Percentiles rank a stretch among this genome's conserved stretches.
Conservation (phyloP, 2,888 invertebrate species). For the Rotaria magnacalcarata region DNA sequence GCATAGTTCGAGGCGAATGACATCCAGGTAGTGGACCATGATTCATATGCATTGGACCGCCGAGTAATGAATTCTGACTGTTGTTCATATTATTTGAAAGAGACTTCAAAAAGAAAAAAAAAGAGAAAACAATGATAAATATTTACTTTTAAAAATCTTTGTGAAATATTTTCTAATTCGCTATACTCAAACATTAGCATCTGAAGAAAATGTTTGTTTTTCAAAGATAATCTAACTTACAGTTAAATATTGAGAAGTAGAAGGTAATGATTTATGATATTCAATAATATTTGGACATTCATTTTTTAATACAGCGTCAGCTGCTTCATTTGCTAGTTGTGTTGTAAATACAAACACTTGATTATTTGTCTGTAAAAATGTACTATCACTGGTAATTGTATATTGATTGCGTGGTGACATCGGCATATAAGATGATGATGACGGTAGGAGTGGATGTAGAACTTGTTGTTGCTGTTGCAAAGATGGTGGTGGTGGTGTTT, state of each 20-base stretch:
- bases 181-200: no score
- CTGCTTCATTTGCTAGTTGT: slow-evolving; percentile 84
- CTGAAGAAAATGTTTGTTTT: no score
- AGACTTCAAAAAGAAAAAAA: neutral
- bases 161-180: no score
- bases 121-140: no score
- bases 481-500: slow-evolving; percentile 29
- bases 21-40: neutral
- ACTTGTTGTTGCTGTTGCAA: neutral
- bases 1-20: slow-evolving; percentile 29
- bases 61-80: neutral
- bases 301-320: slow-evolving; percentile 83
- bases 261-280: slow-evolving; percentile 65
- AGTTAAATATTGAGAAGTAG: neutral
- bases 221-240: neutral
- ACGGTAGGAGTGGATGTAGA: neutral
- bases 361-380: slow-evolving; percentile 64
- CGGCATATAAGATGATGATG: slow-evolving; percentile 29
- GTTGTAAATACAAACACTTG: slow-evolving; percentile 97
- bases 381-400: slow-evolving; percentile 55
- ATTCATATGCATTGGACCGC: neutral
- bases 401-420: slow-evolving; percentile 34
- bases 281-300: slow-evolving; percentile 85
- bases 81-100: slow-evolving; percentile 4
- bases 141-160: no score